A percentile compares a stretch with the other conserved stretches of the same genome.
phyloP scores from a whole-genome alignment of 2,113 vertebrate species.

The Amphiprion percula region DNA sequence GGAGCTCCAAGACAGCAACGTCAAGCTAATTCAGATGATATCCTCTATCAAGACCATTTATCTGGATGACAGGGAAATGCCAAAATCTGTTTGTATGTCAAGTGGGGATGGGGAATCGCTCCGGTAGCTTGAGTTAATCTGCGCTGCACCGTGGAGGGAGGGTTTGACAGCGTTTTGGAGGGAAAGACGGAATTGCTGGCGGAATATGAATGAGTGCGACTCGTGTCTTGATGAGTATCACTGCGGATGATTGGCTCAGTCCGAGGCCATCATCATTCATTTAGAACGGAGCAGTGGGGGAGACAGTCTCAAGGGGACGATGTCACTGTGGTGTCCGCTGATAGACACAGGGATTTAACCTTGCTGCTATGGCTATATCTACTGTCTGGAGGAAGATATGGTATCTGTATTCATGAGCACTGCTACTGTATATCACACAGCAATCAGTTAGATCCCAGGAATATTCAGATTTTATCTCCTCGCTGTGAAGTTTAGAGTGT shows the following conservation, averaged over 20 bases:
- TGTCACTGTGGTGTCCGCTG: conserved; percentile 31
- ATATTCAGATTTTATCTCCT: conserved; percentile 27
- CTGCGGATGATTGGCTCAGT: conserved; percentile 59
- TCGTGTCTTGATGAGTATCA: conserved; percentile 33
- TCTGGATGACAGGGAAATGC: conserved; percentile 41
- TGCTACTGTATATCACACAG: conserved; percentile 22
- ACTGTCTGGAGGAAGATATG: conserved; percentile 21
- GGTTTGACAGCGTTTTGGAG: conserved; percentile 48
- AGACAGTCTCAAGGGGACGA: conserved; percentile 43
- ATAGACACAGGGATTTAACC: conserved; percentile 51
- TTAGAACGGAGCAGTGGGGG: conserved; percentile 41
- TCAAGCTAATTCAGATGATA: conserved; percentile 49
- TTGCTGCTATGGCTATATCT: conserved; percentile 29
- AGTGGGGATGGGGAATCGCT: conserved; percentile 1
- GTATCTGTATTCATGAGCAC: conserved; percentile 57
- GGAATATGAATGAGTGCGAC: conserved; percentile 56
- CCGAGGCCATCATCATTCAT: conserved; percentile 65
- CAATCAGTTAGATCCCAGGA: conserved; percentile 31
- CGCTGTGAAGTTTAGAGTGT: neutral
- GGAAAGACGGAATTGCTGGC: conserved; percentile 44
- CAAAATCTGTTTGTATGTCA: conserved; percentile 49
- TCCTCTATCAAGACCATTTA: conserved; percentile 43
- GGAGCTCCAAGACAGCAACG: conserved; percentile 7
- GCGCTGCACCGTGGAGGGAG: conserved; percentile 12
- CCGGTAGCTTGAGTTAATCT: conserved; percentile 50